These are phyloP conservation scores for Phortica okadai DNA, from an alignment of 2,888 invertebrate species.

Conservation along the genomic window DNA sequence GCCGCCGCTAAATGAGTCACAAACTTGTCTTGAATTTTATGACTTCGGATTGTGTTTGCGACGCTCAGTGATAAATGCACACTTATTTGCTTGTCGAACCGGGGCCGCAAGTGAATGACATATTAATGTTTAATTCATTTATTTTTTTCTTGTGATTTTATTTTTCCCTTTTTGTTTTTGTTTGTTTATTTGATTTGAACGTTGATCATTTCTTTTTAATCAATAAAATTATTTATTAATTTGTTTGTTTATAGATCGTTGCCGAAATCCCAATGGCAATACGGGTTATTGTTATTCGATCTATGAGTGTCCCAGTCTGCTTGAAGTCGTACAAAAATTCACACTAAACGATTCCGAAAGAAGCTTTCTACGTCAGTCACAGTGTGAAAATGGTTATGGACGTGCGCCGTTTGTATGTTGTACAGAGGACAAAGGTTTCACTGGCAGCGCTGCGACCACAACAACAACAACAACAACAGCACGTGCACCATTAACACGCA, in stretches of 20 bases:
- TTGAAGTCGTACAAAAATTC: constrained; percentile 55
- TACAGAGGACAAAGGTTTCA: constrained; percentile 60
- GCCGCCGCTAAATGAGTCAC: background rate
- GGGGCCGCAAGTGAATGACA: constrained; percentile 4
- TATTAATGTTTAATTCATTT: background rate
- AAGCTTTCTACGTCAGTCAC: constrained; percentile 65
- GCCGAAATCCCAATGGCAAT: constrained; percentile 76
- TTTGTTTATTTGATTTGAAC: background rate
- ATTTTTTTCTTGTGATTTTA: background rate
- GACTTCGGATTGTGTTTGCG: background rate
- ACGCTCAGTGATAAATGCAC: no score
- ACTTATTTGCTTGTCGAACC: background rate
- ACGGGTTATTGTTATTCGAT: constrained; percentile 70
- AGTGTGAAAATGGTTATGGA: constrained; percentile 66
- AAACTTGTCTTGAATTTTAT: constrained; percentile 4
- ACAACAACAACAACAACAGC: constrained; percentile 24
- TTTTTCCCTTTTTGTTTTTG: background rate
- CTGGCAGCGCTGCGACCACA: constrained; percentile 24
- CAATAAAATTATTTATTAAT: background rate
- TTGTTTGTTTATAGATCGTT: constrained; percentile 74
- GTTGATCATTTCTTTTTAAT: background rate
- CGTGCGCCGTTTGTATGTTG: constrained; percentile 72
- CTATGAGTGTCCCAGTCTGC: constrained; percentile 68
- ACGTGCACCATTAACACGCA: background rate
- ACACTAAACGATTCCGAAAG: constrained; percentile 51